Base-by-base conservation (phyloP, 2,797 vertebrate species). In the Loriculus beryllinus region DNA sequence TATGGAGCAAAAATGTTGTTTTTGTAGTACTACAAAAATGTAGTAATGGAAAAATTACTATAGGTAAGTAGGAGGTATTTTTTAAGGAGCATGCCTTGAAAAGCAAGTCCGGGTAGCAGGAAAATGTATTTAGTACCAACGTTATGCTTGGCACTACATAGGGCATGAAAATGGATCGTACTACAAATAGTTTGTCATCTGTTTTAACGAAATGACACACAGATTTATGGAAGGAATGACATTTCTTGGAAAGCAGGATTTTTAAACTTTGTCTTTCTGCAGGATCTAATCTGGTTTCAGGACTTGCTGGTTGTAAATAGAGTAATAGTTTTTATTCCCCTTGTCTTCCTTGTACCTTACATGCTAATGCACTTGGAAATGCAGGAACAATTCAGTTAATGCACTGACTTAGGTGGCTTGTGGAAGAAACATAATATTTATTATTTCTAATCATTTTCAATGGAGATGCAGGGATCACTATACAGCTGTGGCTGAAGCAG, bases 361-460 rank as follows among this genome's bases (percentile, higher is more conserved):
- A 1, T 79, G 22, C 59, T 40, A 26, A 56, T 6, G 2, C 51
- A 15, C 22, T 52, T 68, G 26, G 14, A 39, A 2, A 23, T 45
- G 35, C 42, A 21, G 51, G 51, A 49, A 6, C 26, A 26, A 11
- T 22, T 56, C 33, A 20, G 3, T 54, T 40, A 23, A 2, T 31
- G 54, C 43, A 11, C 4, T n/a, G 6, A 28, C 0, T 0, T 8
- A 29, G 33, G 25, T 22, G 22, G 14, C 68, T 65, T 4, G 0
- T 11, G 42, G 20, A 37, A 56, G 12, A 40, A 51, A 20, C 4
- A 1, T 37, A 23, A 4, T 64, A 29, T 64, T 79, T 67, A 10
- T 56, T 81, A 23, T 68, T 88, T 78, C 8, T 83, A 5, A 16
- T 39, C 0, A 13, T 35, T 78, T 51, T 82, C 75, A 48, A 17